Percentiles rank a stretch among this genome's conserved stretches.
These are phyloP conservation scores for Smittia sp. DNA, from an alignment of 2,888 invertebrate species.

Conservation along the genomic window DNA sequence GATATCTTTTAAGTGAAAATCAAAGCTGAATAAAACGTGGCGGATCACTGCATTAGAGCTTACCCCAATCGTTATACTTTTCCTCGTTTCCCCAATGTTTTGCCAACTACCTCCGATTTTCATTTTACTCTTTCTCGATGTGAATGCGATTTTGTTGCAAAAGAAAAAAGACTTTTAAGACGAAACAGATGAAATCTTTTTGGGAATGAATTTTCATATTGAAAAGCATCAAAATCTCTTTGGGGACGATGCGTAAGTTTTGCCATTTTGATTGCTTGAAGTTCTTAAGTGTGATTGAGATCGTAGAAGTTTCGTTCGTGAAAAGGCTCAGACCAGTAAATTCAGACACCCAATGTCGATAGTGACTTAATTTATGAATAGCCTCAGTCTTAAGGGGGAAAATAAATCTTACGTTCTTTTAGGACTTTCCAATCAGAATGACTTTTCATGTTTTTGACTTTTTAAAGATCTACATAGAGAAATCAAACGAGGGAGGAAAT, in stretches of 20 bases:
- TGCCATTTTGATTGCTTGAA: too few species aligned
- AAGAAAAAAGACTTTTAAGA: neutral
- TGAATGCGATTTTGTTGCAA: neutral
- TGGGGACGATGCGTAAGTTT: too few species aligned
- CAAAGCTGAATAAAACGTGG: too few species aligned
- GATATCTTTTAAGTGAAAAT: too few species aligned
- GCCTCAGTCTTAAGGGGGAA: neutral
- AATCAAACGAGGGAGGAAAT: neutral
- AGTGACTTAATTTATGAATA: too few species aligned
- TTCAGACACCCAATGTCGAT: too few species aligned
- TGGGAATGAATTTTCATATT: slow-evolving; percentile 7
- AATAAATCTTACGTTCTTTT: neutral
- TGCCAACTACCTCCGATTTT: slow-evolving; percentile 20
- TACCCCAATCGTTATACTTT: too few species aligned
- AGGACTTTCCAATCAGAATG: neutral
- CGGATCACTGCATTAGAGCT: too few species aligned
- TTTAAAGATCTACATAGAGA: neutral
- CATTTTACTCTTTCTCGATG: neutral
- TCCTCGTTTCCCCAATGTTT: neutral
- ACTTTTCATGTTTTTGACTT: neutral
- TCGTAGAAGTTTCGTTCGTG: neutral
- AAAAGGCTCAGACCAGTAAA: neutral
- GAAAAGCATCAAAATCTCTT: neutral
- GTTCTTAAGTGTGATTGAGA: too few species aligned
- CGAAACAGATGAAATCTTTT: neutral